Evolutionary conservation across 2,113 vertebrate species (phyloP).

Genomic region (Ochotona curzoniae): DNA sequence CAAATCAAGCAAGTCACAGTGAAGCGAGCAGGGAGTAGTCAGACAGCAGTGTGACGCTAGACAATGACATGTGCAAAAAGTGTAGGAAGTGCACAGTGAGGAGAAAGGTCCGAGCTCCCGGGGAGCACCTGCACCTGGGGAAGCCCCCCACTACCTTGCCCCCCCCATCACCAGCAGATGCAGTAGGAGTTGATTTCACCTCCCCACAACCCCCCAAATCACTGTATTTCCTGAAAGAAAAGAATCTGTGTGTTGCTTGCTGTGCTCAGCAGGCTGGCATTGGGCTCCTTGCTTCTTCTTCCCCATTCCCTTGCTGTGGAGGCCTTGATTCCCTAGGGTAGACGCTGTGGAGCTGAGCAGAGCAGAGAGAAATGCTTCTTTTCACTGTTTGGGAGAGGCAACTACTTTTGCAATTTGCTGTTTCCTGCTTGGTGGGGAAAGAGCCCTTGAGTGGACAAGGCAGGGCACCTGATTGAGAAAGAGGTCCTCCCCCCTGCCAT

Average conservation of each 20-base stretch:
- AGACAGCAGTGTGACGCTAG: not conserved
- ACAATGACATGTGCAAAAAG: not conserved
- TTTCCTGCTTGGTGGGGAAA: not conserved
- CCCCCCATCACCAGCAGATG: not conserved
- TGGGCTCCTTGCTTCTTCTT: not conserved
- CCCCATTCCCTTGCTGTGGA: not conserved
- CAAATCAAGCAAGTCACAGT: not conserved
- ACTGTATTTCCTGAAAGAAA: not conserved
- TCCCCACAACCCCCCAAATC: fast-evolving
- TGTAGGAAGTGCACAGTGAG: not conserved
- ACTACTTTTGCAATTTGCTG: not conserved
- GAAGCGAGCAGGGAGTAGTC: not conserved
- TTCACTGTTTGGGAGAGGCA: not conserved
- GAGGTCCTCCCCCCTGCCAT: not conserved
- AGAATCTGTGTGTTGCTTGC: no score
- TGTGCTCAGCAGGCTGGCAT: not conserved
- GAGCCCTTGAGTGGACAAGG: not conserved
- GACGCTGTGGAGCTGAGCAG: not conserved
- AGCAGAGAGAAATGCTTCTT: conserved; percentile 10
- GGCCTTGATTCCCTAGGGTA: not conserved
- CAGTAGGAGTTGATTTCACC: no score
- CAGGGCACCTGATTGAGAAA: not conserved
- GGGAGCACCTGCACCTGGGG: not conserved
- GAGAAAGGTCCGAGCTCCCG: no score
- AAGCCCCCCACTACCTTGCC: not conserved